phyloP scores from a whole-genome alignment of 30 jellyfish, hydroid and myxozoan species.

The Turritopsis dohrnii region DNA sequence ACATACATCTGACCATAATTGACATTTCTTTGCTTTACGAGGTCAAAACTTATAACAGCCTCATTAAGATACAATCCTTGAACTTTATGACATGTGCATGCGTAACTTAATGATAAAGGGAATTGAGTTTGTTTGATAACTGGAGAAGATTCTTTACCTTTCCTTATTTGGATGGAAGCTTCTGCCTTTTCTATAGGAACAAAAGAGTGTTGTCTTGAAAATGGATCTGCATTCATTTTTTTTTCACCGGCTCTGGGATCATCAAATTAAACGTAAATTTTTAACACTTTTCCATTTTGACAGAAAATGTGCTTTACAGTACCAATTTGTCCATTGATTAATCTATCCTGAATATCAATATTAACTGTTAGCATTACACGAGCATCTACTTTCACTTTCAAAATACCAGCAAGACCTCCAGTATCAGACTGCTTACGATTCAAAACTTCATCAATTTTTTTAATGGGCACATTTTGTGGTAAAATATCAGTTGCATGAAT shows the following conservation, averaged over 20 bases:
- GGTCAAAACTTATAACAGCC: constrained; percentile 22
- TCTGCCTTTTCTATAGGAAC: constrained; percentile 18
- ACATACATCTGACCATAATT: constrained; percentile 22
- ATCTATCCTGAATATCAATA: constrained; percentile 33
- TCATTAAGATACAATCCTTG: background rate
- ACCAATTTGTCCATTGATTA: constrained; percentile 42
- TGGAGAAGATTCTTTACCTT: constrained; percentile 17
- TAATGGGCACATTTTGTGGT: background rate
- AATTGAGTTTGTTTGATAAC: constrained; percentile 18
- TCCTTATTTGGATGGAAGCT: background rate
- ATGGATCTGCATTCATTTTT: background rate
- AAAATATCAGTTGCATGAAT: constrained; percentile 12
- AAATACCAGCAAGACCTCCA: constrained; percentile 9
- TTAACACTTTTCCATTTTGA: constrained; percentile 13
- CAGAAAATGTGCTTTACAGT: background rate
- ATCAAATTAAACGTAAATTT: constrained; percentile 25
- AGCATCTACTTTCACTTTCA: constrained; percentile 12
- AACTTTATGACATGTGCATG: constrained; percentile 19
- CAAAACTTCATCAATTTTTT: background rate
- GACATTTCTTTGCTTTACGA: constrained; percentile 10
- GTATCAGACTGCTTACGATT: constrained; percentile 12
- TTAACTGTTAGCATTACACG: constrained; percentile 22
- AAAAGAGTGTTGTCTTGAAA: background rate
- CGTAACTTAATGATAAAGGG: constrained; percentile 10
- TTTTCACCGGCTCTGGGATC: constrained; percentile 24